A percentile compares a stretch with the other conserved stretches of the same genome.
phyloP scores from a whole-genome alignment of 2,113 vertebrate genomes.

The Oryzias melastigma region DNA sequence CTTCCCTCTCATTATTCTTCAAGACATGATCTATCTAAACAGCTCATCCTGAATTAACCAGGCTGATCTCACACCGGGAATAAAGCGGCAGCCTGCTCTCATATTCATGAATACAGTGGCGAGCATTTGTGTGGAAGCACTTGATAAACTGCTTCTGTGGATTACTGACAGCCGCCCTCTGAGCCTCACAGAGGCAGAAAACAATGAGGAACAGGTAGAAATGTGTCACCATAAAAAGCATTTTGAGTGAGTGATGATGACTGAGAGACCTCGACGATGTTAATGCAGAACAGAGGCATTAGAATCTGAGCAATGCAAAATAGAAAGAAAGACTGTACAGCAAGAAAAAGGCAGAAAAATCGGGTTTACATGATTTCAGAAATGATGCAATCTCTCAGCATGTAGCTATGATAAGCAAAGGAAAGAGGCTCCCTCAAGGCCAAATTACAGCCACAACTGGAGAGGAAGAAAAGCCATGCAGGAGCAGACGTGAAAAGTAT shows the following conservation, averaged over 20 bases:
- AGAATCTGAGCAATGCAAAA: no score
- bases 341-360: no score
- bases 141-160: constrained; percentile 40
- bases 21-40: constrained; percentile 28
- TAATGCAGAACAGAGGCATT: not conserved
- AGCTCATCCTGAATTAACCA: constrained; percentile 26
- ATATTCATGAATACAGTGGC: constrained; percentile 57
- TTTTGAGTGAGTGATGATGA: constrained; percentile 31
- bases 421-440: no score
- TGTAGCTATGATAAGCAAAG: no score
- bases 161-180: constrained; percentile 34
- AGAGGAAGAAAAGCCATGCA: no score
- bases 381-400: no score
- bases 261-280: constrained; percentile 1
- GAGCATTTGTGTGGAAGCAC: constrained; percentile 36
- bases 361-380: no score
- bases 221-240: not conserved
- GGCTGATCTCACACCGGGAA: constrained; percentile 25
- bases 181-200: constrained; percentile 56
- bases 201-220: constrained; percentile 38
- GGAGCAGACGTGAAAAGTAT: no score
- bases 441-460: not conserved
- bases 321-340: no score
- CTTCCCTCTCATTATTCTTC: constrained; percentile 3
- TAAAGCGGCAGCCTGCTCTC: constrained; percentile 37